These are phyloP conservation scores for Oostethus manadensis DNA, from an alignment of 2,113 vertebrate genomes.

Conservation along the genomic window DNA sequence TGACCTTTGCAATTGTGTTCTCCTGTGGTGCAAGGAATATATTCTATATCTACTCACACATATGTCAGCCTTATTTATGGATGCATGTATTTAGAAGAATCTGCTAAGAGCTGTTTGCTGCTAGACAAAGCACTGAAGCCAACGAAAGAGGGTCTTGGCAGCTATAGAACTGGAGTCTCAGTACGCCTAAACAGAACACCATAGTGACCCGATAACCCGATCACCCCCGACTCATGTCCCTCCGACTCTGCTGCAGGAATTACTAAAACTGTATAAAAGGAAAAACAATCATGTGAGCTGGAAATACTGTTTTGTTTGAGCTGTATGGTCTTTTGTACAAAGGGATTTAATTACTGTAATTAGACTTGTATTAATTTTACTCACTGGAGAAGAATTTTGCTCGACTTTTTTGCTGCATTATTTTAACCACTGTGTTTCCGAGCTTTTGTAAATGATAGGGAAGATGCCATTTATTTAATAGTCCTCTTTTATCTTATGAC, in stretches of 20 bases:
- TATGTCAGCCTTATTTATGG: constrained; percentile 37
- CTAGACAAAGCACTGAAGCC: constrained; percentile 75
- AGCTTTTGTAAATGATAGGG: constrained; percentile 71
- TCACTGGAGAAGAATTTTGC: constrained; percentile 83
- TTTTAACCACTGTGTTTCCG: constrained; percentile 91
- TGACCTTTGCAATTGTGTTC: constrained; percentile 41
- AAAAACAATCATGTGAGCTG: constrained; percentile 64
- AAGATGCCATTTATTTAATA: constrained; percentile 79
- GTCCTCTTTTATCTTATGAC: constrained; percentile 68
- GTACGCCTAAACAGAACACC: constrained; percentile 37
- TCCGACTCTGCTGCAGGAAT: constrained; percentile 58
- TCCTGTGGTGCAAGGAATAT: constrained; percentile 41
- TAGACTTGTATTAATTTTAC: constrained; percentile 82
- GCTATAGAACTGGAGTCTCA: constrained; percentile 60
- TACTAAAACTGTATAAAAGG: constrained; percentile 73
- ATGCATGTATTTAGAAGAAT: constrained; percentile 66
- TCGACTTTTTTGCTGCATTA: constrained; percentile 79
- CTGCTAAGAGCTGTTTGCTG: constrained; percentile 71
- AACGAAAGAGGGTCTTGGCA: constrained; percentile 66
- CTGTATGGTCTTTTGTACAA: constrained; percentile 81
- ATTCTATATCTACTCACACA: constrained; percentile 56
- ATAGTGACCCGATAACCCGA: constrained; percentile 33
- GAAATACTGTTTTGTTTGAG: constrained; percentile 78
- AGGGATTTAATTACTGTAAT: constrained; percentile 70
- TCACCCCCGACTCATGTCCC: constrained; percentile 47